Evolutionary conservation across 92 coral and sea anemone species (phyloP).

Genomic region (Epizoanthus illoricatus): DNA sequence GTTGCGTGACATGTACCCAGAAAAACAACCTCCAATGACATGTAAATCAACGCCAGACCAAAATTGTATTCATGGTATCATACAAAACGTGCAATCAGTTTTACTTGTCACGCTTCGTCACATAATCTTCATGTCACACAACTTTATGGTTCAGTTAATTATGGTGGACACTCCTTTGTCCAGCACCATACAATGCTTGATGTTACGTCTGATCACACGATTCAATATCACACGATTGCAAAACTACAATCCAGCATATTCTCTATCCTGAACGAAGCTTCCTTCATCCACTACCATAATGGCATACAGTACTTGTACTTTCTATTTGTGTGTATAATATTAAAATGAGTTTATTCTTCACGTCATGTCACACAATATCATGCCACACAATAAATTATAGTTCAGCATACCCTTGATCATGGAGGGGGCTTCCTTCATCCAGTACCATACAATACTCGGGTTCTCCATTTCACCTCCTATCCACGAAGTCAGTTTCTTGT

Average conservation of each 20-base stretch:
- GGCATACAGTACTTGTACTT: conserved; percentile 70
- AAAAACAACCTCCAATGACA: too few species aligned
- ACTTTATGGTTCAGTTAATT: background rate
- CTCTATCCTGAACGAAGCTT: conserved; percentile 67
- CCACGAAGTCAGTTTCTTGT: conserved; percentile 76
- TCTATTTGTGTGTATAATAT: conserved; percentile 3
- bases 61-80: background rate
- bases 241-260: conserved; percentile 32
- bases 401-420: conserved; percentile 55
- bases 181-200: conserved; percentile 13
- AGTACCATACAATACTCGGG: conserved; percentile 94
- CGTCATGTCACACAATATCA: background rate
- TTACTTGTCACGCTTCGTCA: too few species aligned
- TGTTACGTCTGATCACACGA: background rate
- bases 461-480: conserved; percentile 61
- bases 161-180: conserved; percentile 21
- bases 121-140: too few species aligned
- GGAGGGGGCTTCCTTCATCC: conserved; percentile 94
- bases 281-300: conserved; percentile 98
- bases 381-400: background rate
- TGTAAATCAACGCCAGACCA: too few species aligned
- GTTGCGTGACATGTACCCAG: too few species aligned
- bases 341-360: background rate
- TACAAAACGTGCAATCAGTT: background rate
- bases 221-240: background rate